Evolutionary conservation across 2,797 vertebrate genomes (phyloP), one percentile per base, ranked within the genome.

Genomic region (Sciurus carolinensis): DNA sequence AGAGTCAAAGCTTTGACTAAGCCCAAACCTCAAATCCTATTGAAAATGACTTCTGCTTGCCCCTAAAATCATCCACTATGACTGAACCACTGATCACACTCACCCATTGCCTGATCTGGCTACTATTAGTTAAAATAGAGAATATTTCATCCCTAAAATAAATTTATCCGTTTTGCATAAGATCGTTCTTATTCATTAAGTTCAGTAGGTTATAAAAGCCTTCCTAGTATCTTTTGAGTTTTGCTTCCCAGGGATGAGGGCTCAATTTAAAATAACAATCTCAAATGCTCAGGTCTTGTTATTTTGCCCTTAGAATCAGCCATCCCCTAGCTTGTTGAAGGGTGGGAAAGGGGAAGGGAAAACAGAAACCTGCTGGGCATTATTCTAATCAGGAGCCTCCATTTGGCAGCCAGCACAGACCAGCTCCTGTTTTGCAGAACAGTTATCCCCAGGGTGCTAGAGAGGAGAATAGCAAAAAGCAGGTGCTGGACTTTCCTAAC

Each of bases 321-420:
- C 42, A 47, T 66, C 52, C 66, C 52, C 54, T 50, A 33, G 30
- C 67, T 73, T 83, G 69, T 64, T 36, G 54, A 85, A 84, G 95
- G 79, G 81, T 95, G 93, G 87, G 95, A 97, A 97, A 94, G 39
- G 14, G 17, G 83, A 92, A 84, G 7, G 79, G 90, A 96, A 96
- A 96, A 90, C 8, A 17, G 33, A 44, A 71, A 67, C 71, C 10
- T 1, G 18, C 94, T 94, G 95, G 57, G 97, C 95, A 36, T 71
- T n/a, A 72, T 50, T 94, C 26, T 64, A 54, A 72, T 95, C 54
- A 86, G 36, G 54, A 94, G 93, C 82, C 91, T 87, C 77, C 14
- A 52, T 17, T 75, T 96, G 81, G 86, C 28, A 36, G 28, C 39
- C 2, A 81, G 89, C 76, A 82, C 71, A 95, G 93, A 50, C 30